phyloP scores from a whole-genome alignment of 2,888 invertebrate genomes.

The Dromius quadrimaculatus region DNA sequence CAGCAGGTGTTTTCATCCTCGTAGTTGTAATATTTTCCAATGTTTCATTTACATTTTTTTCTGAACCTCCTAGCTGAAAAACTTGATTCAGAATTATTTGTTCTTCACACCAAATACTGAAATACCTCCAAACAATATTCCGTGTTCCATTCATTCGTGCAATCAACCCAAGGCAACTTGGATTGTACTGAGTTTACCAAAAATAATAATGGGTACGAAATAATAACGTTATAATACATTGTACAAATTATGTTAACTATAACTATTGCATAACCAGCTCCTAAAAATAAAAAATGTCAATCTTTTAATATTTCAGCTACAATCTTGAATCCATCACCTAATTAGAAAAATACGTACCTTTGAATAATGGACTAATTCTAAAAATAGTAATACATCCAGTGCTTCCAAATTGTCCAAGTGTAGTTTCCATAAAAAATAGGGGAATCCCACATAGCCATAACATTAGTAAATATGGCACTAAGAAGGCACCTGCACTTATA shows the following conservation, averaged over 20 bases:
- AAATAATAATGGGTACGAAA: slow-evolving; percentile 88
- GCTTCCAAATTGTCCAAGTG: slow-evolving; percentile 87
- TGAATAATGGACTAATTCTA: slow-evolving; percentile 84
- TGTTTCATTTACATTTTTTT: slow-evolving; percentile 51
- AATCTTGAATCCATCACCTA: not conserved
- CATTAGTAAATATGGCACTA: slow-evolving; percentile 88
- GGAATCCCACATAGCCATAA: slow-evolving; percentile 87
- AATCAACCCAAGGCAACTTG: slow-evolving; percentile 82
- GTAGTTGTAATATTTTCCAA: slow-evolving; percentile 62
- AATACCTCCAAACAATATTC: slow-evolving; percentile 75
- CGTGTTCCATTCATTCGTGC: slow-evolving; percentile 87
- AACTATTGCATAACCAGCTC: slow-evolving; percentile 87
- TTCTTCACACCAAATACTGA: not conserved
- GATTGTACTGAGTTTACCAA: slow-evolving; percentile 77
- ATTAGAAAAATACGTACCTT: slow-evolving; percentile 72
- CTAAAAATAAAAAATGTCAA: slow-evolving; percentile 66
- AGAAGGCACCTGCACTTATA: slow-evolving; percentile 79
- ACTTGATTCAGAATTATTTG: slow-evolving; percentile 4
- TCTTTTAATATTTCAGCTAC: not conserved
- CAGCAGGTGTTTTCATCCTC: slow-evolving; percentile 76
- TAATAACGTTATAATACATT: slow-evolving; percentile 86
- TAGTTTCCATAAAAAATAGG: slow-evolving; percentile 88
- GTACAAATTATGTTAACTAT: slow-evolving; percentile 85
- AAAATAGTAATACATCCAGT: slow-evolving; percentile 86
- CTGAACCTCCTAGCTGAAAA: slow-evolving; percentile 63